Percentiles rank a stretch among this genome's conserved stretches.
These are phyloP conservation scores for Pungitius pungitius DNA, from an alignment of 2,113 vertebrate species.

Conservation along the genomic window DNA sequence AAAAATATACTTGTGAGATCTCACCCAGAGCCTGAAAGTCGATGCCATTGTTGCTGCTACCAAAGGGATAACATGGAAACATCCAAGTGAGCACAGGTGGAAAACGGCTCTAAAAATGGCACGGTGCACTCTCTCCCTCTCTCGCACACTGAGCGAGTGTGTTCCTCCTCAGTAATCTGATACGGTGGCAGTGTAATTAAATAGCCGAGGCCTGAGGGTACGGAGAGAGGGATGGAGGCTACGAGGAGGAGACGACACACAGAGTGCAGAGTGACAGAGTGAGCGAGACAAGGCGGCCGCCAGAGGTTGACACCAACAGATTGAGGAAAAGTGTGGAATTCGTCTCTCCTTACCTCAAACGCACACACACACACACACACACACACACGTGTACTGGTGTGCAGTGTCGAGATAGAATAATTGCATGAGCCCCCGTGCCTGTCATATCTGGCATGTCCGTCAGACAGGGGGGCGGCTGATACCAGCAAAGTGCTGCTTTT, in stretches of 20 bases:
- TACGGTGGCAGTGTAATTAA: conserved; percentile 73
- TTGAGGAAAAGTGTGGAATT: conserved; percentile 49
- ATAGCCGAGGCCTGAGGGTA: conserved; percentile 64
- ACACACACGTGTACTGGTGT: conserved; percentile 19
- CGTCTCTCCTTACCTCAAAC: conserved; percentile 13
- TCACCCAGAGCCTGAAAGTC: conserved; percentile 34
- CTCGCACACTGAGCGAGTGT: conserved; percentile 40
- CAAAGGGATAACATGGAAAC: conserved; percentile 59
- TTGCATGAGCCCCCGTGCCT: conserved; percentile 50
- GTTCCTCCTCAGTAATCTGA: conserved; percentile 72
- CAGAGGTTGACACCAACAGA: conserved; percentile 60
- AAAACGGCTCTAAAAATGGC: conserved; percentile 35
- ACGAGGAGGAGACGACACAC: conserved; percentile 49
- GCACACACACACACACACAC: conserved; percentile 23
- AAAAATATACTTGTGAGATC: conserved; percentile 9
- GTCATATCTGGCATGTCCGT: conserved; percentile 53
- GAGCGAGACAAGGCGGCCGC: conserved; percentile 40
- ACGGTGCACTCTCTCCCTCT: background rate
- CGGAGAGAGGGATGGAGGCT: conserved; percentile 50
- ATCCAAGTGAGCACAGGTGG: conserved; percentile 23
- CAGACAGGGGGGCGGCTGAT: conserved; percentile 51
- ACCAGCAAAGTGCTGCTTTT: conserved; percentile 31
- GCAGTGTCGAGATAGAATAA: conserved; percentile 50
- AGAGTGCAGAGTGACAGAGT: conserved; percentile 44
- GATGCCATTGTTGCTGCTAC: conserved; percentile 51